Base-by-base conservation (phyloP, 1,140 invertebrate genomes). In the Mactra quadrangularis region DNA sequence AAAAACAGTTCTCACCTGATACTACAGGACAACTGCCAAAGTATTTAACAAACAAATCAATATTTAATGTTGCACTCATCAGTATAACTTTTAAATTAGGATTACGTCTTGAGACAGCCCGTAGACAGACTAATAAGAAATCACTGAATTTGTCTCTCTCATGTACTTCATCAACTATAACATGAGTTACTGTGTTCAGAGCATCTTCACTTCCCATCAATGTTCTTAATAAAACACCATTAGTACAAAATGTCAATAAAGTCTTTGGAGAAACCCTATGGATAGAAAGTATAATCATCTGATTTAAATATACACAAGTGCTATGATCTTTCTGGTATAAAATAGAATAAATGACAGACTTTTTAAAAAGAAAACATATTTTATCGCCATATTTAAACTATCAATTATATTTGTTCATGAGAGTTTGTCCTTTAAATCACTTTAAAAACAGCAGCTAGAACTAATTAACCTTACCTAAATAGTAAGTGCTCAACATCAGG, bases 141-240 rank as follows among this genome's bases (percentile, higher is more conserved):
- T 99, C 98, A 64, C 96, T 96, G 89, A 97, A 96, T 86, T 97
- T 95, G 92, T 99, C 98, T 0, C 98, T 94, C 92, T 99, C 98
- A 92, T 99, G 98, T 64, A 99, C 95, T 94, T 99, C 98, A 92
- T 99, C 98, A 9, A 99, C 93, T 88, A 99, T 96, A 59, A 99
- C 94, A 91, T 99, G 98, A 0, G 97, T 97, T 3, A 98, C 94
- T 33, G 94, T 95, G 27, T 94, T 94, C 0, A 97, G 91, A 7
- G 95, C 94, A 3, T 94, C 94, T 79, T 96, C 96, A 15, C 96
- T 96, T 3, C 94, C 94, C 95, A 98, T 97, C 33, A 98, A 93
- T 3, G 97, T 97, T 59, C 97, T 93, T 25, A 98, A 93, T 45
- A 99, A 93, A 22, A 99, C 96, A 1, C 97, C 97, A 92, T 96